Conservation (phyloP, 2,888 invertebrate species). For the Amphipyra tragopoginis region DNA sequence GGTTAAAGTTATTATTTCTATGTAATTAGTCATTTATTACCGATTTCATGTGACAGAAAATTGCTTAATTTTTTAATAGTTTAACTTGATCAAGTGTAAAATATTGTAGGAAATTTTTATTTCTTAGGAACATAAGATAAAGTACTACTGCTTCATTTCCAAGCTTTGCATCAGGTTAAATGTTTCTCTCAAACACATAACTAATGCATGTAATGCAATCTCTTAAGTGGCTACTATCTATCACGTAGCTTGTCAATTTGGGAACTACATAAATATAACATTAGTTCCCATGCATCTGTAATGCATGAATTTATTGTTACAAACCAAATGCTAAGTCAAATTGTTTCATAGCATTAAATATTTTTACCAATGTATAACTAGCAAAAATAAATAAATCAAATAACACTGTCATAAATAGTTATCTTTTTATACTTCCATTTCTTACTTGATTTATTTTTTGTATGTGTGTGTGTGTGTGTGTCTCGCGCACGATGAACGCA, state of each 20-base stretch:
- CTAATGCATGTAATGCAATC: conserved; percentile 71
- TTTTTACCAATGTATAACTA: conserved; percentile 89
- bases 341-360: conserved; percentile 88
- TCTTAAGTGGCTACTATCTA: conserved; percentile 57
- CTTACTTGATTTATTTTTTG: no score
- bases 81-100: conserved; percentile 84
- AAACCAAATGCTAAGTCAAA: conserved; percentile 88
- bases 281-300: conserved; percentile 75
- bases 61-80: conserved; percentile 75
- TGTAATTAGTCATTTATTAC: conserved; percentile 64
- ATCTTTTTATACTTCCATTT: not conserved
- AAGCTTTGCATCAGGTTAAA: conserved; percentile 78
- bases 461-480: no score
- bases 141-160: conserved; percentile 83
- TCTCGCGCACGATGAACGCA: no score
- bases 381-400: conserved; percentile 90
- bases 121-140: conserved; percentile 87
- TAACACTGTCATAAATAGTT: conserved; percentile 76
- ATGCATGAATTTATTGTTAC: conserved; percentile 80
- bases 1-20: conserved; percentile 68
- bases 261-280: conserved; percentile 61
- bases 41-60: conserved; percentile 69
- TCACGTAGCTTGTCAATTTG: conserved; percentile 66
- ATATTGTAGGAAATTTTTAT: conserved; percentile 86
- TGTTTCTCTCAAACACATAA: conserved; percentile 64